A percentile compares a stretch with the other conserved stretches of the same genome.
phyloP scores from a whole-genome alignment of 2,113 vertebrate species.

The Ciconia stormi region DNA sequence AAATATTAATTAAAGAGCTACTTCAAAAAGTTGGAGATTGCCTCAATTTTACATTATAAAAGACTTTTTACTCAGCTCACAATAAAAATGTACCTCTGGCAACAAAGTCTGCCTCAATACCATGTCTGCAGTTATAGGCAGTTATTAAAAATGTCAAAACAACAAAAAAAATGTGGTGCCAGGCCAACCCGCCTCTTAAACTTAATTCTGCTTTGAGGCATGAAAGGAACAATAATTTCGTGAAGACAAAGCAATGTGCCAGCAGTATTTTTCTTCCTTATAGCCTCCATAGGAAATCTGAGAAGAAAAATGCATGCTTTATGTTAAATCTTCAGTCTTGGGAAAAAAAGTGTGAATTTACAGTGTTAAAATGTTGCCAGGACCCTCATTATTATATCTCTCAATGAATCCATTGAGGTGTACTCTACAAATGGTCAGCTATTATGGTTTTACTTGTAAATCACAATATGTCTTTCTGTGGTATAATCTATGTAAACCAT shows the following conservation, averaged over 20 bases:
- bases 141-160: constrained; percentile 67
- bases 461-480: constrained; percentile 38
- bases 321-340: constrained; percentile 76
- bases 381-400: constrained; percentile 68
- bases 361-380: constrained; percentile 44
- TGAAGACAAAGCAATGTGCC: constrained; percentile 77
- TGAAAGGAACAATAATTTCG: constrained; percentile 75
- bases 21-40: constrained; percentile 35
- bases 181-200: constrained; percentile 59
- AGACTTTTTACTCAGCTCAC: neutral
- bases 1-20: constrained; percentile 42
- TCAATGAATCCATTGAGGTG: constrained; percentile 59
- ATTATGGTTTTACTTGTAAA: neutral
- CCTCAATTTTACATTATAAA: constrained; percentile 30
- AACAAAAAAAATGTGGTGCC: constrained; percentile 53
- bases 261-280: constrained; percentile 73
- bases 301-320: constrained; percentile 74
- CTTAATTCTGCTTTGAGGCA: constrained; percentile 66
- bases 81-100: constrained; percentile 43
- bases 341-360: constrained; percentile 69
- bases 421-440: constrained; percentile 3
- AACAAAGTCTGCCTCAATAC: constrained; percentile 34
- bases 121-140: neutral
- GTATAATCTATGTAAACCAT: constrained; percentile 67
- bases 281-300: constrained; percentile 73